Conservation (phyloP, 2,888 invertebrate genomes). For the Cryptus armator region DNA sequence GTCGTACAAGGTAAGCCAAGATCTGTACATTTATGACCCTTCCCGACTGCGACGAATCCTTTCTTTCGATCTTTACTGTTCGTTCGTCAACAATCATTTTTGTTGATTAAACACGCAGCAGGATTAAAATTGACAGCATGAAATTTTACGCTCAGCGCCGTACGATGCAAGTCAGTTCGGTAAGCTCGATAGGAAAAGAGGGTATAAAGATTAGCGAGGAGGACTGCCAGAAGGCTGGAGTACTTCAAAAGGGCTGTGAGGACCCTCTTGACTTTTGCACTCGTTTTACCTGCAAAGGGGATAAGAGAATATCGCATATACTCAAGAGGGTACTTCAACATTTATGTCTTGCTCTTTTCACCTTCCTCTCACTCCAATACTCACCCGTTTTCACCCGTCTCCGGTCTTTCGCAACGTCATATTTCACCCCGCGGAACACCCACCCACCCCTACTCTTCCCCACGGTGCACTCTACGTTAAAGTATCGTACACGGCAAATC, state of each 20-base stretch:
- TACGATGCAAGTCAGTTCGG: neutral
- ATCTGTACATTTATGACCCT: neutral
- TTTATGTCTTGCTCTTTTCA: constrained; percentile 17
- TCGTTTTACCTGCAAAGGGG: constrained; percentile 40
- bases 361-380: constrained; percentile 19
- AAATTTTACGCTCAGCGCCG: neutral
- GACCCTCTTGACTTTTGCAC: constrained; percentile 33
- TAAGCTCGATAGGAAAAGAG: neutral
- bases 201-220: neutral
- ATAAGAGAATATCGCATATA: constrained; percentile 7
- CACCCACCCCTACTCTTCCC: neutral
- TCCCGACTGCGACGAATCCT: neutral
- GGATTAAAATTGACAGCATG: neutral
- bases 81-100: neutral
- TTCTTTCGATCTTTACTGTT: neutral
- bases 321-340: constrained; percentile 20
- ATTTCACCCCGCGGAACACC: neutral
- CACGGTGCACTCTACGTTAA: neutral
- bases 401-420: neutral
- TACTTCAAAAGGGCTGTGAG: constrained; percentile 12
- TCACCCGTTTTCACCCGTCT: neutral
- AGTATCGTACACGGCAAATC: neutral
- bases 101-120: constrained; percentile 5
- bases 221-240: constrained; percentile 12
- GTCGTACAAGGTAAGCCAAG: neutral